These are phyloP conservation scores for Strix aluco DNA, from an alignment of 2,113 vertebrate genomes.

Conservation along the genomic window DNA sequence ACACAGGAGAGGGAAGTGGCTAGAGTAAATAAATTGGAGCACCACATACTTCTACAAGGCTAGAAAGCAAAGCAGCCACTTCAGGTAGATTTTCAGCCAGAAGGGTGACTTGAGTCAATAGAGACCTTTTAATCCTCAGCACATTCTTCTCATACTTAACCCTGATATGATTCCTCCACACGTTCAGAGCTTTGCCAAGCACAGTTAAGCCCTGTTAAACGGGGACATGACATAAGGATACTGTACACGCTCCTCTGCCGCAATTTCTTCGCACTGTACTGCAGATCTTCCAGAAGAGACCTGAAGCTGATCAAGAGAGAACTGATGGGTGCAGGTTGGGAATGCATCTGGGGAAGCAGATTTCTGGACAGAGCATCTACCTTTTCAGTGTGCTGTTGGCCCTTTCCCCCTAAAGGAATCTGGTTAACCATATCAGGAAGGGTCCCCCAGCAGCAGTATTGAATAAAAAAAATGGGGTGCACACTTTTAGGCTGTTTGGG, in stretches of 20 bases:
- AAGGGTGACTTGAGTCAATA: not conserved
- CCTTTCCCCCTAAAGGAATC: not conserved
- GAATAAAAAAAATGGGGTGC: not conserved
- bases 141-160: not conserved
- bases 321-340: not conserved
- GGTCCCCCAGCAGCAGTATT: not conserved
- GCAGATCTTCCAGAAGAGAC: not conserved
- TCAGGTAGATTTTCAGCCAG: not conserved
- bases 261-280: not conserved
- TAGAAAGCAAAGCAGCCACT: not conserved
- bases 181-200: not conserved
- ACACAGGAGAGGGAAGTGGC: not conserved
- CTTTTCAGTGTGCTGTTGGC: not conserved
- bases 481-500: not conserved
- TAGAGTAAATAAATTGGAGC: fast-evolving
- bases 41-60: not conserved
- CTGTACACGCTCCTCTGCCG: slow-evolving; percentile 4
- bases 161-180: not conserved
- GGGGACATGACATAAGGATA: slow-evolving; percentile 8
- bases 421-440: not conserved
- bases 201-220: slow-evolving; percentile 61
- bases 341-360: not conserved
- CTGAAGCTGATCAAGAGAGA: not conserved
- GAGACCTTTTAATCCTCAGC: slow-evolving; percentile 34
- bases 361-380: not conserved